These are phyloP conservation scores for Kryptolebias marmoratus DNA, from an alignment of 2,113 vertebrate species.

Conservation along the genomic window DNA sequence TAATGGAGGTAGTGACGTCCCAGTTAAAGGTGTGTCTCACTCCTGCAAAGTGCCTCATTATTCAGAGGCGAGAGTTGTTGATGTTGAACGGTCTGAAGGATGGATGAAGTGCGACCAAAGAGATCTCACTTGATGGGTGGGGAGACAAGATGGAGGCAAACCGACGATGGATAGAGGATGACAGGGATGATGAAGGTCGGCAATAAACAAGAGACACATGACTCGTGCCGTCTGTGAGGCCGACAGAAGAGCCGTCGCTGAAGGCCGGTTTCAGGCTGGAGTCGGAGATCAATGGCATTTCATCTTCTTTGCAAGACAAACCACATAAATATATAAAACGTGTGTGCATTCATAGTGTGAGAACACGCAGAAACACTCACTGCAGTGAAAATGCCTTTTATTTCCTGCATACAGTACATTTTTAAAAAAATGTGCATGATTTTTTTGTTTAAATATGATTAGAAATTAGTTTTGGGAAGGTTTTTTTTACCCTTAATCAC, in stretches of 20 bases:
- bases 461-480: too few relatives aligned
- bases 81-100: constrained; percentile 19
- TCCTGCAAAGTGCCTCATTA: background rate
- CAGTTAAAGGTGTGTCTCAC: background rate
- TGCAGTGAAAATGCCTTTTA: background rate
- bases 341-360: background rate
- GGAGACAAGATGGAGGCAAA: constrained; percentile 7
- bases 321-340: constrained; percentile 1
- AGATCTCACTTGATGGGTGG: constrained; percentile 19
- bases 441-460: too few relatives aligned
- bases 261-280: constrained; percentile 20
- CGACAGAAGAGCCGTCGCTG: constrained; percentile 24
- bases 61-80: constrained; percentile 9
- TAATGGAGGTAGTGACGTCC: background rate
- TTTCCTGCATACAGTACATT: background rate
- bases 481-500: too few relatives aligned
- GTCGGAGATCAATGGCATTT: constrained; percentile 53
- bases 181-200: constrained; percentile 38
- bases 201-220: constrained; percentile 55
- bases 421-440: too few relatives aligned
- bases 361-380: background rate
- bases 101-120: constrained; percentile 35
- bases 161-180: constrained; percentile 34
- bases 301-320: constrained; percentile 36
- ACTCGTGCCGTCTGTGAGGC: constrained; percentile 36